These are phyloP conservation scores for Piprites chloris DNA, from an alignment of 2,113 vertebrate species.

Conservation along the genomic window DNA sequence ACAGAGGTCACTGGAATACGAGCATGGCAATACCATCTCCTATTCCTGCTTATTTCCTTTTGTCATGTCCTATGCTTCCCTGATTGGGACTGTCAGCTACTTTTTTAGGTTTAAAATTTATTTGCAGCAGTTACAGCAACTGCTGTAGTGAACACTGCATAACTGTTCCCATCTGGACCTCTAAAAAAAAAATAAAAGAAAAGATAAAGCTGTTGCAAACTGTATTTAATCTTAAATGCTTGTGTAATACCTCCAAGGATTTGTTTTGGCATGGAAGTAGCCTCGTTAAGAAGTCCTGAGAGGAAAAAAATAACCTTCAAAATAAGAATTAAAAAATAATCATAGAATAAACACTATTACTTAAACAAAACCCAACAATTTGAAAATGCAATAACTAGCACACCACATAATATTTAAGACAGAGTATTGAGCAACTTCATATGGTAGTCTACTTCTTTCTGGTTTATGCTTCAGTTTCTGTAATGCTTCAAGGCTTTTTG, in stretches of 20 bases:
- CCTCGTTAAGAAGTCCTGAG: not conserved
- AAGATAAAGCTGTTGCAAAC: not conserved
- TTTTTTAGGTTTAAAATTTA: not conserved
- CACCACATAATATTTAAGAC: not conserved
- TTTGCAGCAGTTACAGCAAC: not conserved
- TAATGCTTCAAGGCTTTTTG: not conserved
- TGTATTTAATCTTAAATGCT: not conserved
- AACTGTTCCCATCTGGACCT: not conserved
- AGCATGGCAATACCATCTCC: not conserved
- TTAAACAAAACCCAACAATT: not conserved
- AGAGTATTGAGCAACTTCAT: not conserved
- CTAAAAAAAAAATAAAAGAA: too few species aligned
- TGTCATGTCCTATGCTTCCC: not conserved
- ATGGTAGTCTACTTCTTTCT: not conserved
- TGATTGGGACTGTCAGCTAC: not conserved
- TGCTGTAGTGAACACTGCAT: not conserved
- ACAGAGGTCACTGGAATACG: not conserved
- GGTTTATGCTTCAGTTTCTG: not conserved
- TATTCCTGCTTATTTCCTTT: not conserved
- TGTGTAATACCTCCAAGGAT: not conserved
- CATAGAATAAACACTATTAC: not conserved
- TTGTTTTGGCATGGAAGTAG: not conserved
- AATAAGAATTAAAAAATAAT: not conserved
- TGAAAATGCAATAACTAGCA: not conserved
- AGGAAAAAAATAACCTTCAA: not conserved